A percentile compares a stretch with the other conserved stretches of the same genome.
Evolutionary conservation across 2,888 invertebrate genomes (phyloP).

Genomic region (Plebejus melissa): DNA sequence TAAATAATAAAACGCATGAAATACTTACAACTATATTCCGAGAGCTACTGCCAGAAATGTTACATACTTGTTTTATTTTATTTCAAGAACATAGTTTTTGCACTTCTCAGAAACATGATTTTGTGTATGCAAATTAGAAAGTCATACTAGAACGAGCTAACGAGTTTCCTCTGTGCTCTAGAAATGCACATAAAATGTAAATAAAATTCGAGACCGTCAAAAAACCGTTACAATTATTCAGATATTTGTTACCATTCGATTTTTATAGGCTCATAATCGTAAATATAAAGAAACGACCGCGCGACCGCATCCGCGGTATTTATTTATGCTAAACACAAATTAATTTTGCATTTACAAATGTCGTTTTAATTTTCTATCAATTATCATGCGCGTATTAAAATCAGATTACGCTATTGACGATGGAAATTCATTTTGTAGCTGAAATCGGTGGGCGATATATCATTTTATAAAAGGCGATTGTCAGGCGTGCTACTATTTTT

Average conservation of each 20-base stretch:
- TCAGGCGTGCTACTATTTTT: slow-evolving; percentile 59
- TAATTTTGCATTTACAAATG: slow-evolving; percentile 55
- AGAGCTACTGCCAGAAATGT: neutral
- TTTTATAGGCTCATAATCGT: slow-evolving; percentile 34
- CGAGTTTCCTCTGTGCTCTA: slow-evolving; percentile 22
- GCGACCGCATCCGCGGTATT: slow-evolving; percentile 53
- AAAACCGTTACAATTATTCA: slow-evolving; percentile 22
- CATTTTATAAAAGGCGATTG: slow-evolving; percentile 62
- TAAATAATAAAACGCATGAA: slow-evolving; percentile 69
- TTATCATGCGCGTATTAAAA: slow-evolving; percentile 49
- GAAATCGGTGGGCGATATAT: slow-evolving; percentile 52
- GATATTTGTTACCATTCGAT: slow-evolving; percentile 23
- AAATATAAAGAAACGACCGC: slow-evolving; percentile 45
- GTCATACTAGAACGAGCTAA: neutral
- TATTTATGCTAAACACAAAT: slow-evolving; percentile 57
- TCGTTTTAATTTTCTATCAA: slow-evolving; percentile 66
- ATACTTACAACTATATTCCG: slow-evolving; percentile 28
- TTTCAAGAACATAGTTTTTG: slow-evolving; percentile 8
- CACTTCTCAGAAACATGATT: neutral
- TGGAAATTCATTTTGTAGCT: slow-evolving; percentile 41
- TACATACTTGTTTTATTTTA: neutral
- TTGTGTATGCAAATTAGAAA: neutral
- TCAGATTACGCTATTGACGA: slow-evolving; percentile 38
- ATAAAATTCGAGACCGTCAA: slow-evolving; percentile 22
- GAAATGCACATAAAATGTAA: slow-evolving; percentile 6